Percentiles rank a stretch among this genome's conserved stretches.
These are phyloP conservation scores for Dromiciops gliroides DNA, from an alignment of 2,113 vertebrate species.

Conservation along the genomic window DNA sequence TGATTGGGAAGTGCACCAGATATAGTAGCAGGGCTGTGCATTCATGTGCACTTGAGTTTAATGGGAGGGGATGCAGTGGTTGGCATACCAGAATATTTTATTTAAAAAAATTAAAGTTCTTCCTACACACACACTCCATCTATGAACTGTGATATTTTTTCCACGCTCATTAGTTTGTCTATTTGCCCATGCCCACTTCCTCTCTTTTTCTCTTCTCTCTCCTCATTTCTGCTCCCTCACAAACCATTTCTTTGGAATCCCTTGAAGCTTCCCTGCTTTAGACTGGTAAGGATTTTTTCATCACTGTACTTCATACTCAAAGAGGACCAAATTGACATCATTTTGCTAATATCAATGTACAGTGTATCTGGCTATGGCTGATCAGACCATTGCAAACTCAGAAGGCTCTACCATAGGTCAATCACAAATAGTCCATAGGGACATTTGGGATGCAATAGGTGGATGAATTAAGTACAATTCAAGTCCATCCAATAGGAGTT, in stretches of 20 bases:
- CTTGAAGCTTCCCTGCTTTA: not conserved
- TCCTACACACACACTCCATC: not conserved
- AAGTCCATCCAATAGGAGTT: not conserved
- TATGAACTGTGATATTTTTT: not conserved
- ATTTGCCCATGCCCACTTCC: not conserved
- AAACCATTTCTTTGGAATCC: not conserved
- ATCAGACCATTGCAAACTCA: no score
- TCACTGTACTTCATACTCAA: no score
- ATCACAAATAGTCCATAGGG: no score
- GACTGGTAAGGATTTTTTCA: not conserved
- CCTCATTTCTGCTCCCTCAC: not conserved
- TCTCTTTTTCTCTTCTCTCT: not conserved
- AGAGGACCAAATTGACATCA: no score
- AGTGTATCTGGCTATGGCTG: no score
- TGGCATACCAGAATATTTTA: not conserved
- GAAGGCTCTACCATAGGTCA: no score
- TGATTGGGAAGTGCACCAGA: not conserved
- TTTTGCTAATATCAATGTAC: no score
- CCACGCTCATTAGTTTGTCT: not conserved
- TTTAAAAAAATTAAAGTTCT: not conserved
- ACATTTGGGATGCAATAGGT: no score
- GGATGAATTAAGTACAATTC: not conserved
- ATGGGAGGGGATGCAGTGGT: not conserved
- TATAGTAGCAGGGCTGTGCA: not conserved
- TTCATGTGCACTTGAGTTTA: not conserved